Percentiles rank a stretch among this genome's conserved stretches.
Evolutionary conservation across 2,888 invertebrate genomes (phyloP).

Genomic region (Acronicta psi): DNA sequence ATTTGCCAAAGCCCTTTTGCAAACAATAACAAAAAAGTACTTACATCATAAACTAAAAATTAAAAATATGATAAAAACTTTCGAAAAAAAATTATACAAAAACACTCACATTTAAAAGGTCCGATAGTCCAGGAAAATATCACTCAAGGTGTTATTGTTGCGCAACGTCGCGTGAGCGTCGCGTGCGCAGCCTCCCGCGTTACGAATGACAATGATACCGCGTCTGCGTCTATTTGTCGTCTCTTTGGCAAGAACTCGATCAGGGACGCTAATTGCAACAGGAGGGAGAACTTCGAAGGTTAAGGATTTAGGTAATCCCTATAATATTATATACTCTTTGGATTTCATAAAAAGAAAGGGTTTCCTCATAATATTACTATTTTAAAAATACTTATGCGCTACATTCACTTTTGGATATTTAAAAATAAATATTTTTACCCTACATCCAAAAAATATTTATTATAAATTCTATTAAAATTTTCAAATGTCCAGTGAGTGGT

Average conservation of each 20-base stretch:
- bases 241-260: conserved; percentile 19
- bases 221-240: conserved; percentile 8
- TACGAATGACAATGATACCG: conserved; percentile 32
- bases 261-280: conserved; percentile 16
- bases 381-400: too few relatives aligned
- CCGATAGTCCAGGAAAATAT: conserved; percentile 1
- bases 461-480: too few relatives aligned
- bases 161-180: conserved; percentile 10
- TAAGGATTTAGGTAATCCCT: background rate
- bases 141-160: background rate
- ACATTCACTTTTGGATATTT: too few relatives aligned
- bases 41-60: background rate
- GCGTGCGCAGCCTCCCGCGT: conserved; percentile 28
- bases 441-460: too few relatives aligned
- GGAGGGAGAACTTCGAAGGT: conserved; percentile 2
- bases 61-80: too few relatives aligned
- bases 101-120: conserved; percentile 7
- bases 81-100: background rate
- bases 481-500: too few relatives aligned
- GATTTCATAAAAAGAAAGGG: too few relatives aligned
- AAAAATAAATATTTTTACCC: too few relatives aligned
- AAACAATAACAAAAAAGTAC: background rate
- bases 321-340: too few relatives aligned
- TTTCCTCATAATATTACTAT: too few relatives aligned
- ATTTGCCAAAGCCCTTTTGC: too few relatives aligned